Percentiles rank a stretch among this genome's conserved stretches.
These are phyloP conservation scores for Poeciliopsis turneri DNA, from an alignment of 2,797 vertebrate species.

Conservation along the genomic window DNA sequence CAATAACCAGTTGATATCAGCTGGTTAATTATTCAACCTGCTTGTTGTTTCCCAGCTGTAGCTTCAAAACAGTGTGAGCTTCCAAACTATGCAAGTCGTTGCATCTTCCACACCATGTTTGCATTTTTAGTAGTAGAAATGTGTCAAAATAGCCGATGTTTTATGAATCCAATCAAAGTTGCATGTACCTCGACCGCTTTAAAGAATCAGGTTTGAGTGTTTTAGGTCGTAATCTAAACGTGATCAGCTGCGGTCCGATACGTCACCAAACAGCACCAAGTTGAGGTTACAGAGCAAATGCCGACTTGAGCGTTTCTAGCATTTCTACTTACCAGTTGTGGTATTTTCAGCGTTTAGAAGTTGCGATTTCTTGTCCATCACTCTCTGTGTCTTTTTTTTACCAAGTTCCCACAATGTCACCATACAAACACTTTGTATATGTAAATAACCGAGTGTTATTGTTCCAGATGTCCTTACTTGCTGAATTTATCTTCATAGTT, in stretches of 20 bases:
- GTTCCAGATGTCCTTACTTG: neutral
- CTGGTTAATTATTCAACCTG: neutral
- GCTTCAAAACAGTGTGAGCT: too few species aligned
- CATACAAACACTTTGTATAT: neutral
- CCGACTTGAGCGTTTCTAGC: neutral
- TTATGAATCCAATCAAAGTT: neutral
- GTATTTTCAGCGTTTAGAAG: neutral
- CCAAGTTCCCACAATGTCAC: neutral
- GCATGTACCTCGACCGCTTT: neutral
- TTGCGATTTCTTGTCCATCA: neutral
- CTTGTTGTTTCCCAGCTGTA: neutral
- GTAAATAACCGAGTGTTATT: neutral
- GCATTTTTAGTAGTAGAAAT: neutral
- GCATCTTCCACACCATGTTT: neutral
- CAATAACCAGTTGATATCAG: neutral
- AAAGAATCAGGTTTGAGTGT: neutral
- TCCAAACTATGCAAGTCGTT: neutral
- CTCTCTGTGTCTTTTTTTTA: neutral
- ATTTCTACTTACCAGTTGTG: neutral
- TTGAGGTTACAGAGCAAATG: neutral
- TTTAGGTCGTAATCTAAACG: neutral
- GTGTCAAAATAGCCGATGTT: neutral
- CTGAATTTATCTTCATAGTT: neutral
- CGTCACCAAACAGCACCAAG: neutral
- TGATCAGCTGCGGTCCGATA: neutral